Conservation (phyloP, 2,888 invertebrate species). For the Escarpia spicata region DNA sequence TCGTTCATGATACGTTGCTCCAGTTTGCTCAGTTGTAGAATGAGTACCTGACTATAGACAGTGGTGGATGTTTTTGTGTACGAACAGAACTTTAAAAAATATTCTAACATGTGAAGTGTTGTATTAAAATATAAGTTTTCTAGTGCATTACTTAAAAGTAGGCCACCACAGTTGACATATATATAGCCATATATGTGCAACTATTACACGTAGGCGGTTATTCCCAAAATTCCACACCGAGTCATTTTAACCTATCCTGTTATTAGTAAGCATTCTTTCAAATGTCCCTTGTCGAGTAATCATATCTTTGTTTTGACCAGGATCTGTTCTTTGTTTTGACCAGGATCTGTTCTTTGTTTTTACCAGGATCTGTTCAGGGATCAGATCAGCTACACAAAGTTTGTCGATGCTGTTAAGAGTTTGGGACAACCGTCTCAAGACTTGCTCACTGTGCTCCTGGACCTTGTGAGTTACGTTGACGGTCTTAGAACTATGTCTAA, state of each 20-base stretch:
- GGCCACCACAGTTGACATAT: too few species aligned
- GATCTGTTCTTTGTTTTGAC: too few species aligned
- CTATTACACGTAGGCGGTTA: neutral
- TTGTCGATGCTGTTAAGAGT: constrained; percentile 64
- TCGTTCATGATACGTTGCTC: too few species aligned
- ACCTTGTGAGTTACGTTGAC: constrained; percentile 62
- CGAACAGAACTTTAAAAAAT: neutral
- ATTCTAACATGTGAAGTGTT: too few species aligned
- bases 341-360: neutral
- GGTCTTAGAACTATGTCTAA: neutral
- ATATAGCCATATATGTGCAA: too few species aligned
- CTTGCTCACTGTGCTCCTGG: constrained; percentile 67
- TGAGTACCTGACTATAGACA: too few species aligned
- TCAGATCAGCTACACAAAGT: constrained; percentile 61
- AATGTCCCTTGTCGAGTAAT: neutral
- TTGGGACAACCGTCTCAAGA: constrained; percentile 67
- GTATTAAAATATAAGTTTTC: too few species aligned
- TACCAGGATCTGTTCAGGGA: constrained; percentile 50
- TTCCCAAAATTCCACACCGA: neutral
- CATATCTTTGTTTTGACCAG: neutral
- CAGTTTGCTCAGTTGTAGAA: too few species aligned
- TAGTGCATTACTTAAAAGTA: too few species aligned
- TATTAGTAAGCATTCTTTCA: neutral
- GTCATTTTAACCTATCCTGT: neutral
- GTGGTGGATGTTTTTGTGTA: too few species aligned